phyloP scores from a whole-genome alignment of 2,888 invertebrate species.

The Trimorus sp. region DNA sequence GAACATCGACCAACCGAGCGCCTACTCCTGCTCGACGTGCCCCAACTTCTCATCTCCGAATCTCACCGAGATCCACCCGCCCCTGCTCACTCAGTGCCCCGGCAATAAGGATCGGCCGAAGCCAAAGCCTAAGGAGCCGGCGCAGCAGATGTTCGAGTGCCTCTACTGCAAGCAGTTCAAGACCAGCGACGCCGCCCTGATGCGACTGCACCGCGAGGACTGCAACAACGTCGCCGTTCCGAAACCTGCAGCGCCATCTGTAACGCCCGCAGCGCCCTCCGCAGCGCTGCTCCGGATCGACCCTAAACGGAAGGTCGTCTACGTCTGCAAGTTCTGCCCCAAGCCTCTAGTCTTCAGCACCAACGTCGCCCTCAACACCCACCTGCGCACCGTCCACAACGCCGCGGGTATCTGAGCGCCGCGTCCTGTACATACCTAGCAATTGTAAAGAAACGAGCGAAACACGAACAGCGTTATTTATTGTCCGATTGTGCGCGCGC shows the following conservation, averaged over 20 bases:
- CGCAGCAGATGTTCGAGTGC: slow-evolving; percentile 31
- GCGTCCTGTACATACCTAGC: too few relatives aligned
- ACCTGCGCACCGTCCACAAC: too few relatives aligned
- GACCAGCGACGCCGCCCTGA: slow-evolving; percentile 3
- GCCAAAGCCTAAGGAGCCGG: too few relatives aligned
- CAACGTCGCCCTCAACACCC: too few relatives aligned
- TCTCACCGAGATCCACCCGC: slow-evolving; percentile 36
- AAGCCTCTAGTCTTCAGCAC: slow-evolving; percentile 24
- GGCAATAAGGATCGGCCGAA: neutral
- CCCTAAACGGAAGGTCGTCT: slow-evolving; percentile 7
- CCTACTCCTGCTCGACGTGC: slow-evolving; percentile 44
- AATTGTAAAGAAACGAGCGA: too few relatives aligned
- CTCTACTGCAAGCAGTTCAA: slow-evolving; percentile 25
- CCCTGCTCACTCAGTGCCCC: slow-evolving; percentile 22
- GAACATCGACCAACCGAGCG: slow-evolving; percentile 12
- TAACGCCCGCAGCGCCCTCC: too few relatives aligned
- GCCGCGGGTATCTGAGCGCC: too few relatives aligned
- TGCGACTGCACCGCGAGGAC: slow-evolving; percentile 20
- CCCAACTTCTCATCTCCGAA: slow-evolving; percentile 28
- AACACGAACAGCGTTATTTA: too few relatives aligned
- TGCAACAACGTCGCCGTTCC: neutral
- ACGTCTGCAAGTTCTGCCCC: slow-evolving; percentile 33
- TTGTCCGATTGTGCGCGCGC: too few relatives aligned
- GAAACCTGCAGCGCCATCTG: neutral
- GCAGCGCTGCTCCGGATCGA: too few relatives aligned